Evolutionary conservation across 2,797 vertebrate genomes (phyloP).

Genomic region (Neosilurus hyrtlii): DNA sequence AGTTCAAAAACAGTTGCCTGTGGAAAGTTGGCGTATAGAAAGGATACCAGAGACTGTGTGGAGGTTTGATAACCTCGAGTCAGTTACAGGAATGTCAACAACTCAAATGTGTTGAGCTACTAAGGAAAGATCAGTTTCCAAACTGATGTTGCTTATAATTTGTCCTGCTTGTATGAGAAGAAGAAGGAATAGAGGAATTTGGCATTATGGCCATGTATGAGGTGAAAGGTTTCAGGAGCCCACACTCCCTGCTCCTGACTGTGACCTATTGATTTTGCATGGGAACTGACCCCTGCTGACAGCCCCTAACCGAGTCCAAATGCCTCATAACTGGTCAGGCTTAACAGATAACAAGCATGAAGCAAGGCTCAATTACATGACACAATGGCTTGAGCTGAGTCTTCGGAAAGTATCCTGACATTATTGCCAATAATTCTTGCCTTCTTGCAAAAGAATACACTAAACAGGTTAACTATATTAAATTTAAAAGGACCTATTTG

Average conservation of each 20-base stretch:
- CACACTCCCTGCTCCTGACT: slow-evolving; percentile 34
- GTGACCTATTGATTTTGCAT: slow-evolving; percentile 50
- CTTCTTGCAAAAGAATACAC: slow-evolving; percentile 20
- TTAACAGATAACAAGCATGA: slow-evolving; percentile 50
- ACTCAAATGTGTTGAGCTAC: slow-evolving; percentile 15
- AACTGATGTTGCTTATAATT: neutral
- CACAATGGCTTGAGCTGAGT: slow-evolving; percentile 31
- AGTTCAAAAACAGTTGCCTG: slow-evolving; percentile 51
- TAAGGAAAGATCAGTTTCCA: slow-evolving; percentile 11
- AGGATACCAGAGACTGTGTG: slow-evolving; percentile 40
- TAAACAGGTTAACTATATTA: neutral
- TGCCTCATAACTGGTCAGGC: slow-evolving; percentile 44
- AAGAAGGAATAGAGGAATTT: slow-evolving; percentile 7
- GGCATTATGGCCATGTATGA: slow-evolving; percentile 18
- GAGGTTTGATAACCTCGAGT: slow-evolving; percentile 41
- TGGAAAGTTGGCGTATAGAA: slow-evolving; percentile 54
- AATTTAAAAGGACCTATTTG: neutral
- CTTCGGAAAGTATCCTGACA: slow-evolving; percentile 22
- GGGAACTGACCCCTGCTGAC: slow-evolving; percentile 48
- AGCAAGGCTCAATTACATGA: slow-evolving; percentile 45
- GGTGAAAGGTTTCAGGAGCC: slow-evolving; percentile 28
- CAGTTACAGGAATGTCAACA: slow-evolving; percentile 36
- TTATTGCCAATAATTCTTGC: neutral
- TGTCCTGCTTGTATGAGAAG: neutral
- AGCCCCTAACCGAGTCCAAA: slow-evolving; percentile 28